Base-by-base conservation (phyloP, 30 jellyfish, hydroid and myxozoan species). In the Aurelia aurita region DNA sequence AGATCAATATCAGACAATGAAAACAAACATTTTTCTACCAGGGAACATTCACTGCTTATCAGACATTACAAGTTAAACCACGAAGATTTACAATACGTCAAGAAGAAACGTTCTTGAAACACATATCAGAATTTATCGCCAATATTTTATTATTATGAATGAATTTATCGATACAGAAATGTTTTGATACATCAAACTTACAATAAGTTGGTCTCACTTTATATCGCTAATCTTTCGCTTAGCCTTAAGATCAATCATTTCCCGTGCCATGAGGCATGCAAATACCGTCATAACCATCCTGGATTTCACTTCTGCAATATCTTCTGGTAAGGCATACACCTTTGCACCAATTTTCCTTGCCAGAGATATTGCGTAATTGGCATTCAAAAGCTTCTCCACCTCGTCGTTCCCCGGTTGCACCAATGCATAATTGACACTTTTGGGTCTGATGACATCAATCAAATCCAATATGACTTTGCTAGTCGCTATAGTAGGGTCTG, bases 201-300 rank as follows among this genome's bases (percentile, higher is more conserved):
- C 5, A 31, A 31, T 31, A 3, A 31, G 3, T 4, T 15, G 51
- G 16, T 39, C 51, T 39, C 51, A 6, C 9, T 39, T 39, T 39
- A 5, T 39, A 39, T 15, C 51, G 15, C 61, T 10, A 10, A 49
- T 49, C 61, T 19, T 26, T 11, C 11, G 3, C 58, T 67, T 16
- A 27, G 20, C 58, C 0, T 14, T 35, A 20, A 5, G 18, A 10
- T 77, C 71, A 28, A 32, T 25, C 74, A 87, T 29, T 35, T 62
- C 92, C 29, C 79, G 68, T 12, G 85, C 81, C 97, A 90, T 90
- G 21, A 90, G 84, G 45, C 96, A 90, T 15, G 96, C 96, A 77
- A 81, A 90, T 19, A 90, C 87, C 18, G 97, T 90, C 97, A 90
- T 67, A 4, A 90, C 88, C 97, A 90, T 90, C 46, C 84, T 90